A percentile compares a stretch with the other conserved stretches of the same genome.
phyloP scores from a whole-genome alignment of 2,797 vertebrate genomes.

The Alectoris magna region DNA sequence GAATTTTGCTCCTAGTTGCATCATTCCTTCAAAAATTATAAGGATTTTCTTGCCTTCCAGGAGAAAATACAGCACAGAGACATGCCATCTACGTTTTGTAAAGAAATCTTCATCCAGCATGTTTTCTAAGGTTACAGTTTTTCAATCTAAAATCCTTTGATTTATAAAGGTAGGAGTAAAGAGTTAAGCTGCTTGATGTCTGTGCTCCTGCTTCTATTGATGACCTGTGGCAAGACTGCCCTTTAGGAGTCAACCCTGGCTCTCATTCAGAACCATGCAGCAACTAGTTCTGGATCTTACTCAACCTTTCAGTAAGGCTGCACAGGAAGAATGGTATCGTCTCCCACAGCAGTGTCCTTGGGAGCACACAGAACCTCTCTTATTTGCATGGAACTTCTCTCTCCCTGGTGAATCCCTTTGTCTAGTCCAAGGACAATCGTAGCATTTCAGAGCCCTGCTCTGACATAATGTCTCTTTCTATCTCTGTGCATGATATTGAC shows the following conservation, averaged over 20 bases:
- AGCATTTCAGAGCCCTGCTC: not conserved
- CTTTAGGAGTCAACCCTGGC: not conserved
- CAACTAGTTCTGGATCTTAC: not conserved
- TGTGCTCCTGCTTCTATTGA: not conserved
- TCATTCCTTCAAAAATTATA: not conserved
- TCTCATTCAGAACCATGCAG: not conserved
- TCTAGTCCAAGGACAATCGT: not conserved
- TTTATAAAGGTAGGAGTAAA: not conserved
- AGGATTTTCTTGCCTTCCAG: not conserved
- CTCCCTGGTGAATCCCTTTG: not conserved
- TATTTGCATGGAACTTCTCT: not conserved
- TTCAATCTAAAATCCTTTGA: not conserved
- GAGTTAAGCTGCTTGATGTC: not conserved
- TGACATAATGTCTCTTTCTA: not conserved
- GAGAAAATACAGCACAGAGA: not conserved
- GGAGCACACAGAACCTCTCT: not conserved
- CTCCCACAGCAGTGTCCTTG: not conserved
- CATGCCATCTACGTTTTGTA: no score
- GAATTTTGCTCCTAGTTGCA: not conserved
- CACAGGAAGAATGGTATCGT: not conserved
- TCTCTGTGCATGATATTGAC: not conserved
- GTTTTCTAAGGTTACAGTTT: not conserved
- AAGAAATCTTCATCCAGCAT: not conserved
- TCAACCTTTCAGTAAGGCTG: not conserved
- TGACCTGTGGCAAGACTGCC: not conserved